phyloP scores from a whole-genome alignment of 2,888 invertebrate species.

The Rhimphoctona megacephalus region DNA sequence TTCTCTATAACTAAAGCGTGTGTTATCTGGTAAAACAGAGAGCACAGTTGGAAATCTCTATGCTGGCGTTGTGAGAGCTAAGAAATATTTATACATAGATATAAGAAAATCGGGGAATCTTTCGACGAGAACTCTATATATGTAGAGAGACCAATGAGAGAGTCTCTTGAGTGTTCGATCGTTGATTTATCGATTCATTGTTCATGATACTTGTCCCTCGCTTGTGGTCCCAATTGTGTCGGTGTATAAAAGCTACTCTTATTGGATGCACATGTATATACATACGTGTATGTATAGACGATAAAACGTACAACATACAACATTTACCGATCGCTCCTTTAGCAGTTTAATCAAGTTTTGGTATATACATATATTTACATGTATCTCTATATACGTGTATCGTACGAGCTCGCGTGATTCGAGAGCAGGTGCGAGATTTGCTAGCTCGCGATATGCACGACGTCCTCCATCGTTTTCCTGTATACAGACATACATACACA shows the following conservation, averaged over 20 bases:
- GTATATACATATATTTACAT: not conserved
- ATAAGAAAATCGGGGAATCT: constrained; percentile 43
- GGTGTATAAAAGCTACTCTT: constrained; percentile 31
- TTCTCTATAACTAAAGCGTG: constrained; percentile 6
- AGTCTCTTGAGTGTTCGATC: constrained; percentile 50
- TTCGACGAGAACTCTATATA: constrained; percentile 27
- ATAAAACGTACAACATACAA: not conserved
- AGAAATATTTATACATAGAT: constrained; percentile 17
- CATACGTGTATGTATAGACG: not conserved
- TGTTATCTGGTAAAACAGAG: constrained; percentile 25
- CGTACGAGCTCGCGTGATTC: constrained; percentile 61
- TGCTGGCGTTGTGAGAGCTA: not conserved
- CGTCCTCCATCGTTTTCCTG: constrained; percentile 3
- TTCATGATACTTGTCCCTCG: constrained; percentile 44
- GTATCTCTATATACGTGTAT: not conserved
- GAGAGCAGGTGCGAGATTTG: constrained; percentile 69
- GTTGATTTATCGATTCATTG: constrained; percentile 69
- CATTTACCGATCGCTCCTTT: not conserved
- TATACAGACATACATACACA: constrained; percentile 4
- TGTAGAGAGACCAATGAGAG: constrained; percentile 25
- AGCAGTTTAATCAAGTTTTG: not conserved
- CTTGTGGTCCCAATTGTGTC: constrained; percentile 20
- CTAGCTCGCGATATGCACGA: constrained; percentile 54
- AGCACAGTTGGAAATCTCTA: constrained; percentile 11
- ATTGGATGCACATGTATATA: not conserved